Conservation (phyloP, 2,113 vertebrate genomes). For the Mesitornis unicolor region DNA sequence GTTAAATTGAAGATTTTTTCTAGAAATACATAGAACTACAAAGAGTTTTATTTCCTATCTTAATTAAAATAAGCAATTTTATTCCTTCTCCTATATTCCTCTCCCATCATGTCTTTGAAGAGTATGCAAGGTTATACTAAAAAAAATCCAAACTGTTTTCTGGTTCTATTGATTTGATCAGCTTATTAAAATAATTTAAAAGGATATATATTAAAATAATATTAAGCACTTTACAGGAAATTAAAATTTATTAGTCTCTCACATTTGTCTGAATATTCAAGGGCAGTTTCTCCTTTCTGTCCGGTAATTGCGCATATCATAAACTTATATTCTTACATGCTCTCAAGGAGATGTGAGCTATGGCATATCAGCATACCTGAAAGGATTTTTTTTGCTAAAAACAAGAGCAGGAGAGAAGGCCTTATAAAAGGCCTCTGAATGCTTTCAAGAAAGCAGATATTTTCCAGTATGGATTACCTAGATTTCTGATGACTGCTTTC, state of each 20-base stretch:
- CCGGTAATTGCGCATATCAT: not conserved
- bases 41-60: not conserved
- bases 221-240: not conserved
- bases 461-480: not conserved
- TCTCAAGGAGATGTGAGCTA: not conserved
- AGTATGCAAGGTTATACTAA: not conserved
- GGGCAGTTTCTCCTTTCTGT: not conserved
- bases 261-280: not conserved
- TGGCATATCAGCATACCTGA: not conserved
- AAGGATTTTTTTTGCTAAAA: not conserved
- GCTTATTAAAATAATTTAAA: not conserved
- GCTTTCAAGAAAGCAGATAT: not conserved
- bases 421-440: not conserved
- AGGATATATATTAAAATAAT: not conserved
- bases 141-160: not conserved
- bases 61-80: not conserved
- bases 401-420: not conserved
- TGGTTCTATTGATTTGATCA: not conserved
- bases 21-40: not conserved
- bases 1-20: not conserved
- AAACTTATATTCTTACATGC: not conserved
- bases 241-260: not conserved
- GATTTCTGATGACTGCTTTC: not conserved
- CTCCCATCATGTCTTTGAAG: not conserved
- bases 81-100: not conserved